Base-by-base conservation (phyloP, 1,140 invertebrate genomes). In the Halotydeus destructor region DNA sequence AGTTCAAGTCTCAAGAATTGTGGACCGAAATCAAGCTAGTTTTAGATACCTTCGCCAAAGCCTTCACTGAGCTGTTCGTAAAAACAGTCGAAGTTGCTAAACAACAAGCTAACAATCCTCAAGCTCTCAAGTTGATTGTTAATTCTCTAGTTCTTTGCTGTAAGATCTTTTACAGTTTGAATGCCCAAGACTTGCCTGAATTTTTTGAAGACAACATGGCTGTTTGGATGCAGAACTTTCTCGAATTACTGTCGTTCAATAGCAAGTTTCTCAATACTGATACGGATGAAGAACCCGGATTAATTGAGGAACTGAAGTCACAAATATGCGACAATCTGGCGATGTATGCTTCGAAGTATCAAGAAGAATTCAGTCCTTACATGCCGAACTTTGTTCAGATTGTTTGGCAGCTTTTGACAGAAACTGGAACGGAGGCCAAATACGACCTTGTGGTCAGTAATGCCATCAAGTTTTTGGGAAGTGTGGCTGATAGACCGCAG, bases 21-120 rank as follows among this genome's bases (percentile, higher is more conserved):
- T 98, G 89, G 89, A 72, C 71, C 40, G 91, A 97, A 65, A 97
- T 98, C 38, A 93, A 93, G 63, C 83, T 83, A 68, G 89, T 96
- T 1, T 59, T 96, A 32, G 82, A 88, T 27, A 76, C 78, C 48
- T 85, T 97, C 69, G 84, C 88, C 0, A 72, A 81, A 55, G 83
- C 88, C 1, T 65, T 97, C 11, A 96, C 88, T 26, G 78, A 93
- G 59, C 61, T 96, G 2, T 80, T 93, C 62, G 59, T 76, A 53
- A 77, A 84, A 18, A 86, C 84, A 9, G 76, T 93, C 69, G 73
- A 77, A 48, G 61, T 93, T 23, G 72, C 76, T 11, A 69, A 71
- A 52, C 69, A 69, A 30, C 78, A 91, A 57, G 69, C 71, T 9
- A 71, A 70, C 52, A 85, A 91, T 62, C 64, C 69, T 1, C 70